Percentiles rank a stretch among this genome's conserved stretches.
These are phyloP conservation scores for Tetramorium bicarinatum DNA, from an alignment of 2,888 invertebrate genomes.

Conservation along the genomic window DNA sequence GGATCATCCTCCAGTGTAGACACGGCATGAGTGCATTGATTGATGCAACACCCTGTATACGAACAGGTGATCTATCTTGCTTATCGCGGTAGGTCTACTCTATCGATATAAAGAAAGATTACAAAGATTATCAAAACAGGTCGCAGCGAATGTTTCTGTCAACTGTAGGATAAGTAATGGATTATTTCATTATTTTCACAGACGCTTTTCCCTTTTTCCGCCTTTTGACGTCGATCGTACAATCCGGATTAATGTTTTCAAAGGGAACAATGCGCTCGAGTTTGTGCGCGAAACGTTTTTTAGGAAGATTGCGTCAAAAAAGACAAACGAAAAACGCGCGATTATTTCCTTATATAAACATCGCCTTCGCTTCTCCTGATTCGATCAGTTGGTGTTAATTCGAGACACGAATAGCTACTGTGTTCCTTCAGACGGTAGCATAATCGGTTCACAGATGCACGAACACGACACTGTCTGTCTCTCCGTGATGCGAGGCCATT, in stretches of 20 bases:
- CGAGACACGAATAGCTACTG: constrained; percentile 51
- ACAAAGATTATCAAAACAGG: constrained; percentile 7
- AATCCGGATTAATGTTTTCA: constrained; percentile 11
- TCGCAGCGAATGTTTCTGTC: neutral
- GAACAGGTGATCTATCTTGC: constrained; percentile 12
- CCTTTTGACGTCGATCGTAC: neutral
- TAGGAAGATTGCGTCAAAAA: neutral
- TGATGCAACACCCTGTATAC: neutral
- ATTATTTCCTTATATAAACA: constrained; percentile 28
- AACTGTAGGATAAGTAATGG: neutral
- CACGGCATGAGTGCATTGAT: too few species aligned
- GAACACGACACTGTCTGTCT: constrained; percentile 41
- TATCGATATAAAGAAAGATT: constrained; percentile 7
- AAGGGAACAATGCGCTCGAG: neutral
- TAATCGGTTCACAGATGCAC: constrained; percentile 38
- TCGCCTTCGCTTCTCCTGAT: neutral
- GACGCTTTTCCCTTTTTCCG: neutral
- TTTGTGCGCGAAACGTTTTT: neutral
- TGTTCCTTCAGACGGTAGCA: constrained; percentile 15
- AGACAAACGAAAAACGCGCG: constrained; percentile 16
- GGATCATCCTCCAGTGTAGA: too few species aligned
- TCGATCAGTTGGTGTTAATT: constrained; percentile 48
- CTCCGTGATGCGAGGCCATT: constrained; percentile 41
- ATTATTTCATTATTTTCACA: constrained; percentile 7
- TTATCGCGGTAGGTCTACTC: neutral